Conservation (phyloP, 1,140 invertebrate genomes). For the Streblospio benedicti region DNA sequence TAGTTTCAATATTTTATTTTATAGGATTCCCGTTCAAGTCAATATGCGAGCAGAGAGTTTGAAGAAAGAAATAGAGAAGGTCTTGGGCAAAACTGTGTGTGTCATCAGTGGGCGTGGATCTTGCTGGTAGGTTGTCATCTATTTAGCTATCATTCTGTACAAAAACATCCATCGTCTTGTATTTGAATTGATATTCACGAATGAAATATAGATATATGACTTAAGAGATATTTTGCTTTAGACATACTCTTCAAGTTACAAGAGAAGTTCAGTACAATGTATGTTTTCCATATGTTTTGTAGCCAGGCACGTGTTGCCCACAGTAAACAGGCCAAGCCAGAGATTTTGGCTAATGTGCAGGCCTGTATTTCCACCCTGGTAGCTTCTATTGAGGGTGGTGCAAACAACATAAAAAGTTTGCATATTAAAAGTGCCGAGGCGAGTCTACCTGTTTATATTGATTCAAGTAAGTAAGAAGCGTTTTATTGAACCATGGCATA, state of each 20-base stretch:
- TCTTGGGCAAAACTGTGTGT: slow-evolving; percentile 26
- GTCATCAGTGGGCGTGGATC: slow-evolving; percentile 28
- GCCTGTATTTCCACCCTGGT: slow-evolving; percentile 22
- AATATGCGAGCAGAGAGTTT: slow-evolving; percentile 28
- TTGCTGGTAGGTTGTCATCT: slow-evolving; percentile 23
- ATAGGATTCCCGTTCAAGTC: slow-evolving; percentile 31
- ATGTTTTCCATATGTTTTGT: slow-evolving; percentile 13
- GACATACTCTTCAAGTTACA: too few species aligned
- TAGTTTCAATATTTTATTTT: too few species aligned
- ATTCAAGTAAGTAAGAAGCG: slow-evolving; percentile 23
- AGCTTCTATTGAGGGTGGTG: slow-evolving; percentile 27
- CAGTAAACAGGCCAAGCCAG: slow-evolving; percentile 17
- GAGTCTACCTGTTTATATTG: slow-evolving; percentile 29
- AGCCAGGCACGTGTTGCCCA: slow-evolving; percentile 28
- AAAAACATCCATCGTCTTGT: neutral
- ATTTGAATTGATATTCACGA: neutral
- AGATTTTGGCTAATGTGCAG: slow-evolving; percentile 31
- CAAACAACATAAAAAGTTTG: slow-evolving; percentile 29
- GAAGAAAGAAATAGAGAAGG: slow-evolving; percentile 28
- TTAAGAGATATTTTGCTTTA: too few species aligned
- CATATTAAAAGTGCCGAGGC: slow-evolving; percentile 24
- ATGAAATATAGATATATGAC: too few species aligned
- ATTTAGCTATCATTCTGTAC: neutral
- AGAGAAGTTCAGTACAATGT: too few species aligned
- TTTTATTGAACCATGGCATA: too few species aligned